Conservation (phyloP, 2,888 invertebrate species). For the Eristalinus aeneus region DNA sequence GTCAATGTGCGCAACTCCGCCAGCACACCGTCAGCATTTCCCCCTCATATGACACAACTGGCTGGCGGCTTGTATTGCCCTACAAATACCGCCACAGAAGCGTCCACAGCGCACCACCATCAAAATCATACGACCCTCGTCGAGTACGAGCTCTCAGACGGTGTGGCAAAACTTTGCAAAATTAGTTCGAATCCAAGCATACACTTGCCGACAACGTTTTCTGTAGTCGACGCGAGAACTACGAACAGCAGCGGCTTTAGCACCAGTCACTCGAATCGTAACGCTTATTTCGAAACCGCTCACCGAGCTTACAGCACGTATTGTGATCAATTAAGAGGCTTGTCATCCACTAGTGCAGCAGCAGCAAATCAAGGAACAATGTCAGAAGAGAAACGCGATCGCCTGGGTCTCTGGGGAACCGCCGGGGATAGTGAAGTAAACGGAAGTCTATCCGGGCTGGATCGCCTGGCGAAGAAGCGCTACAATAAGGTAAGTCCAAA, state of each 20-base stretch:
- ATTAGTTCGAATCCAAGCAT: constrained; percentile 78
- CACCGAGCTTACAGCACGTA: constrained; percentile 61
- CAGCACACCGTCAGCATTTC: constrained; percentile 35
- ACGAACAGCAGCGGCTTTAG: background rate
- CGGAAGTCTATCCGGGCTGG: constrained; percentile 77
- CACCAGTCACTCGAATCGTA: constrained; percentile 23
- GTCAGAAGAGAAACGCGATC: constrained; percentile 74
- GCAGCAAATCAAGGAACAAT: constrained; percentile 42
- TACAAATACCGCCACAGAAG: constrained; percentile 77
- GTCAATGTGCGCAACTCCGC: constrained; percentile 58
- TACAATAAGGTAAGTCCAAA: constrained; percentile 78
- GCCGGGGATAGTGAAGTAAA: constrained; percentile 77
- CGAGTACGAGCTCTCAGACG: constrained; percentile 79
- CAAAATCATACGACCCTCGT: constrained; percentile 75
- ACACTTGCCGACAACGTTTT: constrained; percentile 71
- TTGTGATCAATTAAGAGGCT: constrained; percentile 50
- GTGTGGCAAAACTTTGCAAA: constrained; percentile 76
- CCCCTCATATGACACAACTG: constrained; percentile 30
- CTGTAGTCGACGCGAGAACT: constrained; percentile 26
- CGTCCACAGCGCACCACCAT: constrained; percentile 35
- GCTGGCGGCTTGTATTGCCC: constrained; percentile 72
- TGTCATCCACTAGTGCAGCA: constrained; percentile 14
- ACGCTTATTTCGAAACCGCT: constrained; percentile 45
- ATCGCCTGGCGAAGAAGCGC: constrained; percentile 76
- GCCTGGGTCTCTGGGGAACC: constrained; percentile 77